A percentile compares a stretch with the other conserved stretches of the same genome.
phyloP scores from a whole-genome alignment of 30 jellyfish, hydroid and myxozoan species.

The Chrysaora quinquecirrha region DNA sequence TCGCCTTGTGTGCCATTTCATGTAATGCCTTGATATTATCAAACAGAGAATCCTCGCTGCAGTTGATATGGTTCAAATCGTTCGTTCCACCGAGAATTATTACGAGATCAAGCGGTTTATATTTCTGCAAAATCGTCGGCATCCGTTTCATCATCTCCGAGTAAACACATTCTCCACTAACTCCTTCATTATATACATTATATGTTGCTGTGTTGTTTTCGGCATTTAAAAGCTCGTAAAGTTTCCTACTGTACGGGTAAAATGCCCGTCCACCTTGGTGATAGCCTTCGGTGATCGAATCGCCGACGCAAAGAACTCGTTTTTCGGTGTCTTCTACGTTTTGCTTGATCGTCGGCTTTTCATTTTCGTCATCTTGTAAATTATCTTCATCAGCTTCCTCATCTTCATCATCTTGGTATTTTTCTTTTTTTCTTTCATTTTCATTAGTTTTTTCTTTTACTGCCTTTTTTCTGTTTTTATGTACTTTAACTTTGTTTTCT shows the following conservation, averaged over 20 bases:
- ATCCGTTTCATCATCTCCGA: constrained; percentile 72
- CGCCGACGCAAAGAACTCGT: constrained; percentile 75
- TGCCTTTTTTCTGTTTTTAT: background rate
- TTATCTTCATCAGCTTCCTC: constrained; percentile 6
- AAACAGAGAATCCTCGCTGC: constrained; percentile 27
- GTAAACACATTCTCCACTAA: constrained; percentile 80
- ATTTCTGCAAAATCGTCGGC: constrained; percentile 63
- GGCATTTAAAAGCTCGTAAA: constrained; percentile 50
- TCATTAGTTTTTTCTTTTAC: constrained; percentile 10
- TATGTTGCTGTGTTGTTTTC: constrained; percentile 38
- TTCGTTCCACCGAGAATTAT: constrained; percentile 96
- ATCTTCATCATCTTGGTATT: constrained; percentile 12
- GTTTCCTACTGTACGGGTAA: constrained; percentile 65
- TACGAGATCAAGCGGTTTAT: constrained; percentile 66
- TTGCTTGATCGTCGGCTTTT: background rate
- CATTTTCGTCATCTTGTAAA: background rate
- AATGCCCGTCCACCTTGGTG: constrained; percentile 59
- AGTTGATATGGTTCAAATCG: constrained; percentile 48
- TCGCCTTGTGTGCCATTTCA: constrained; percentile 57
- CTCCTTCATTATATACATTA: constrained; percentile 79
- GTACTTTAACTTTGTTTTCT: background rate
- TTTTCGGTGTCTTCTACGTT: constrained; percentile 29
- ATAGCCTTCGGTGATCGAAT: constrained; percentile 79
- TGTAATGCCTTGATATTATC: constrained; percentile 44
- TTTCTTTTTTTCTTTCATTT: constrained; percentile 8